Conservation (phyloP, 2,888 invertebrate species). For the Apotomis betuletana region DNA sequence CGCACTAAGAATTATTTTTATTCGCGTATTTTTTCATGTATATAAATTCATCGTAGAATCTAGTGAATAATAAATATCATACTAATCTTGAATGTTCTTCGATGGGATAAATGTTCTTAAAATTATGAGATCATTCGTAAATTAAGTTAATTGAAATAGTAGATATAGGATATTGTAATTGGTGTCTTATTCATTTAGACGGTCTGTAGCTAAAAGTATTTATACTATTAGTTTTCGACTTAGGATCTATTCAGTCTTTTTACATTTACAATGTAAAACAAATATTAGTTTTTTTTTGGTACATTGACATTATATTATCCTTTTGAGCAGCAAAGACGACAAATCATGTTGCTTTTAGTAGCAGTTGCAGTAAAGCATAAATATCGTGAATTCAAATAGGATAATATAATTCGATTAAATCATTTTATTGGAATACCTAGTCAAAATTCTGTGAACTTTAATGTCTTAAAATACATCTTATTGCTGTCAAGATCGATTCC, state of each 20-base stretch:
- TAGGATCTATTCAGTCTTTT: not conserved
- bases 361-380: too few relatives aligned
- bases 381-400: too few relatives aligned
- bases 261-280: too few relatives aligned
- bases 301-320: too few relatives aligned
- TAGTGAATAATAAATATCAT: slow-evolving; percentile 32
- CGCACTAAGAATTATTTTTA: slow-evolving; percentile 33
- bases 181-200: slow-evolving; percentile 62
- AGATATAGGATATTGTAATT: slow-evolving; percentile 51
- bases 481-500: too few relatives aligned
- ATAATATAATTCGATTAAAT: too few relatives aligned
- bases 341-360: too few relatives aligned
- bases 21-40: slow-evolving; percentile 34
- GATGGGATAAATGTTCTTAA: slow-evolving; percentile 22
- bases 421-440: too few relatives aligned
- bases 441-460: too few relatives aligned
- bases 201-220: slow-evolving; percentile 60
- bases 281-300: too few relatives aligned
- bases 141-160: slow-evolving; percentile 18
- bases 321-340: too few relatives aligned
- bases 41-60: slow-evolving; percentile 27
- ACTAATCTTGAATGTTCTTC: slow-evolving; percentile 33
- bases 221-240: slow-evolving; percentile 6
- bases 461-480: too few relatives aligned
- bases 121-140: slow-evolving; percentile 34